Evolutionary conservation across 1,140 invertebrate genomes (phyloP).

Genomic region (Globodera ellingtonae): DNA sequence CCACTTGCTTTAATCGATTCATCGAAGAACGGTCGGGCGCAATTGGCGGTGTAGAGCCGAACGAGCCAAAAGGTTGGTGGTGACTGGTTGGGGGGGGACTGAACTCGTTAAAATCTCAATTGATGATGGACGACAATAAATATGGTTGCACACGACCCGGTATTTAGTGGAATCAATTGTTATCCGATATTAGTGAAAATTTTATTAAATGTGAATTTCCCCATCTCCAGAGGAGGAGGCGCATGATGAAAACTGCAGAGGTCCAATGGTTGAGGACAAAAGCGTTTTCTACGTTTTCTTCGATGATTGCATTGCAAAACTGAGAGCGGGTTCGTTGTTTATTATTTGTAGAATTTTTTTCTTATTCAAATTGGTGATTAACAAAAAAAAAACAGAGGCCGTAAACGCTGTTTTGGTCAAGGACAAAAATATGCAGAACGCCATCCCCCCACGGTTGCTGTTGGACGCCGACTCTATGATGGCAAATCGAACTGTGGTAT

Average conservation of each 20-base stretch:
- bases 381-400: not conserved
- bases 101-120: not conserved
- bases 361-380: not conserved
- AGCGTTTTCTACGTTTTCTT: constrained; percentile 83
- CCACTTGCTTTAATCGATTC: constrained; percentile 73
- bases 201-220: no score
- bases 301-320: constrained; percentile 89
- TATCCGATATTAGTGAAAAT: no score
- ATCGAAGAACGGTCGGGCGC: constrained; percentile 87
- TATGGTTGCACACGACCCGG: constrained; percentile 64
- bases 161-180: constrained; percentile 74
- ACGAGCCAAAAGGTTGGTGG: not conserved
- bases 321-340: constrained; percentile 26
- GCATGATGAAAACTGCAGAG: not conserved
- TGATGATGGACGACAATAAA: no score
- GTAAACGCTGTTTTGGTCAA: not conserved
- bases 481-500: constrained; percentile 82
- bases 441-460: constrained; percentile 4
- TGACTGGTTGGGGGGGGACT: no score
- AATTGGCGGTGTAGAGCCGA: constrained; percentile 3
- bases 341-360: not conserved
- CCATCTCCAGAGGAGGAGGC: not conserved
- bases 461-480: constrained; percentile 66
- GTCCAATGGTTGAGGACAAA: constrained; percentile 72
- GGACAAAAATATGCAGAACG: constrained; percentile 4